These are phyloP conservation scores for Atta colombica DNA, from an alignment of 1,140 invertebrate species.

Conservation along the genomic window DNA sequence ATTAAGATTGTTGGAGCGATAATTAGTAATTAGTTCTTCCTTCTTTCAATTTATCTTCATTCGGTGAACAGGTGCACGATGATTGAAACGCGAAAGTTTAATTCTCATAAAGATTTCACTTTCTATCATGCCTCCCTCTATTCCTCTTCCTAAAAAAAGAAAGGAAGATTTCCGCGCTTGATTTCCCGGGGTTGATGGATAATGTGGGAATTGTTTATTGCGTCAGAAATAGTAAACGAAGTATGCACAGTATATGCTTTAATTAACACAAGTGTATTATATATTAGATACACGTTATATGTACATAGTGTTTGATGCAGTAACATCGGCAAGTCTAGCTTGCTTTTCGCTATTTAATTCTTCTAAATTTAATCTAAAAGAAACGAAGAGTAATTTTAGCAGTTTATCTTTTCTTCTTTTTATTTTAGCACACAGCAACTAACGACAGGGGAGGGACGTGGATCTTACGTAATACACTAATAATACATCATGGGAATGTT, in stretches of 20 bases:
- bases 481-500: slow-evolving; percentile 11
- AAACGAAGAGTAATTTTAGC: not conserved
- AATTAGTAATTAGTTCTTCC: slow-evolving; percentile 4
- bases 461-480: slow-evolving; percentile 44
- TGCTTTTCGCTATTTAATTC: slow-evolving; percentile 32
- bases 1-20: slow-evolving; percentile 2
- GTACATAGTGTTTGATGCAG: slow-evolving; percentile 11
- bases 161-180: not conserved
- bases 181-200: not conserved
- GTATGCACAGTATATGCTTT: not conserved
- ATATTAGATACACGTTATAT: slow-evolving; percentile 23
- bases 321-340: slow-evolving; percentile 12
- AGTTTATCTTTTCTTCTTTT: slow-evolving; percentile 7
- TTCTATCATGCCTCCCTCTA: not conserved
- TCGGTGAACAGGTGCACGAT: slow-evolving; percentile 10
- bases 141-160: not conserved
- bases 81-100: slow-evolving; percentile 30
- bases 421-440: not conserved
- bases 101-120: slow-evolving; percentile 49
- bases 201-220: slow-evolving; percentile 19
- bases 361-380: slow-evolving; percentile 19
- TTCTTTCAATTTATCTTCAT: not conserved
- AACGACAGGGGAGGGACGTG: slow-evolving; percentile 2
- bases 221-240: not conserved
- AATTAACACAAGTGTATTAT: slow-evolving; percentile 36